These are phyloP conservation scores for Alces alces DNA, from an alignment of 2,113 vertebrate species.

Conservation along the genomic window DNA sequence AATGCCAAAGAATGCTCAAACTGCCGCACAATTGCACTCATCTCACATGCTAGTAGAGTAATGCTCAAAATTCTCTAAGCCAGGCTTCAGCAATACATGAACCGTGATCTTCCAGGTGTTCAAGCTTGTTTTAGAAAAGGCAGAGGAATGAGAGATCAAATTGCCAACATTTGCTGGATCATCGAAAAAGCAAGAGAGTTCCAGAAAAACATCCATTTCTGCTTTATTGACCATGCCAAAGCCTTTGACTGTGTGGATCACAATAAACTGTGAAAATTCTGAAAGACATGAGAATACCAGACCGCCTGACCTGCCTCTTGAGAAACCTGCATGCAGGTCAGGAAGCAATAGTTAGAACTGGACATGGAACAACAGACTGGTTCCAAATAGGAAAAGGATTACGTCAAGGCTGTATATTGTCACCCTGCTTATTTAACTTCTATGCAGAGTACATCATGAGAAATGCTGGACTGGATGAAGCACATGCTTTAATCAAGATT, in stretches of 20 bases:
- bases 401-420: background rate
- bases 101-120: background rate
- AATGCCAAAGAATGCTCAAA: background rate
- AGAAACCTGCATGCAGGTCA: background rate
- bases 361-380: background rate
- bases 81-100: background rate
- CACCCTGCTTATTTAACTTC: background rate
- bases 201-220: background rate
- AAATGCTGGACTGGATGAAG: rapidly evolving
- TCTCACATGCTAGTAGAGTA: background rate
- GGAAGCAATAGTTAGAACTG: background rate
- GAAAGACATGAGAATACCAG: background rate
- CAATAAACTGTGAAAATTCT: background rate
- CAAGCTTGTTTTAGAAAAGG: background rate
- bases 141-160: background rate
- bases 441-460: background rate
- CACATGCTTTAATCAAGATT: background rate
- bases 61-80: background rate
- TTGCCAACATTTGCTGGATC: background rate
- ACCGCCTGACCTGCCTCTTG: background rate
- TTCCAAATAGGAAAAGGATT: background rate
- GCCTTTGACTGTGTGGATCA: background rate
- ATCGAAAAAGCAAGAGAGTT: background rate
- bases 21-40: rapidly evolving
- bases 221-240: background rate